Evolutionary conservation across 2,888 invertebrate species (phyloP).

Genomic region (Allophyes oxyacanthae): DNA sequence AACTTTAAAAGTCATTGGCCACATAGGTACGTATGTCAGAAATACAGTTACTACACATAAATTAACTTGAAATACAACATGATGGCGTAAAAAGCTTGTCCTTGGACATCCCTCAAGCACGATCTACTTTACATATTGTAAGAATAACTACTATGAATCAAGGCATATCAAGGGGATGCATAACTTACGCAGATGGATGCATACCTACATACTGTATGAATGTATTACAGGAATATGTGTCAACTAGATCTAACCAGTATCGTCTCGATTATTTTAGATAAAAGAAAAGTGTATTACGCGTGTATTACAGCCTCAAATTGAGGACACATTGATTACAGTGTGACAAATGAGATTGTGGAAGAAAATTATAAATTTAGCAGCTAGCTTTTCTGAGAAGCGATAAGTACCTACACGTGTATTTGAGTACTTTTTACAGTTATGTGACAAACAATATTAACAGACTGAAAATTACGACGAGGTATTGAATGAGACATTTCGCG

Average conservation of each 20-base stretch:
- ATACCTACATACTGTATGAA: conserved; percentile 25
- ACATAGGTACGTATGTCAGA: not conserved
- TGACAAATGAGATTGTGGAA: conserved; percentile 16
- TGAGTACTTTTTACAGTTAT: not conserved
- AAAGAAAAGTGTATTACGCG: conserved; percentile 5
- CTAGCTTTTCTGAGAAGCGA: conserved; percentile 20
- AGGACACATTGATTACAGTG: conserved; percentile 21
- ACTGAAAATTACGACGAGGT: conserved; percentile 3
- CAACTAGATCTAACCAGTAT: conserved; percentile 32
- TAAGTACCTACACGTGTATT: conserved; percentile 1
- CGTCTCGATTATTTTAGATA: conserved; percentile 12
- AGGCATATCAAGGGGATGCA: conserved; percentile 45
- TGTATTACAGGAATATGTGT: conserved; percentile 10
- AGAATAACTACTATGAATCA: conserved; percentile 33
- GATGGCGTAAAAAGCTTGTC: conserved; percentile 22
- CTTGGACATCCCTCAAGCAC: conserved; percentile 25
- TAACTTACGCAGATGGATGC: conserved; percentile 28
- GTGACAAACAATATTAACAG: conserved; percentile 16
- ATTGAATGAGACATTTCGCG: conserved; percentile 13
- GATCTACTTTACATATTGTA: conserved; percentile 30
- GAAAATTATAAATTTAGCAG: conserved; percentile 16
- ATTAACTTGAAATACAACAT: conserved; percentile 18
- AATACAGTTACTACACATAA: conserved; percentile 11
- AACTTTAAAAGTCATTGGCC: conserved; percentile 3
- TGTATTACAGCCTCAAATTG: conserved; percentile 12